Conservation (phyloP, 2,113 vertebrate species). For the Urocolius indicus region DNA sequence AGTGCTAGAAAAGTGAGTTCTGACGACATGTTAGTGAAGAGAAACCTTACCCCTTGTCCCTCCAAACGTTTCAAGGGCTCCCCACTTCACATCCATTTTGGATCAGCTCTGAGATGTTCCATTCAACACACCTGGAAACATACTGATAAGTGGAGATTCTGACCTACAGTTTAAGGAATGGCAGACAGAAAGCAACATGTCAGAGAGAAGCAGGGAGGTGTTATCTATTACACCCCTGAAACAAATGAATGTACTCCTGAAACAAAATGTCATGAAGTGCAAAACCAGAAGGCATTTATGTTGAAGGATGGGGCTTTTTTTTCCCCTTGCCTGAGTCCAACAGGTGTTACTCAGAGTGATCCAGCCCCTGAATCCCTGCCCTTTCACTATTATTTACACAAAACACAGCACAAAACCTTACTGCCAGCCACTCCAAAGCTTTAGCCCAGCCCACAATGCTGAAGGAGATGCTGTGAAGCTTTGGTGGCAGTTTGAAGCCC, state of each 20-base stretch:
- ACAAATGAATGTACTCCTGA: background rate
- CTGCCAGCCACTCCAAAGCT: background rate
- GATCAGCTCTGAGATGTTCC: background rate
- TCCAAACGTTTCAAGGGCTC: too few species aligned
- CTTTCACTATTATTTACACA: background rate
- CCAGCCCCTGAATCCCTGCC: background rate
- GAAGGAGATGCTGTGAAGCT: background rate
- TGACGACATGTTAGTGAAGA: background rate
- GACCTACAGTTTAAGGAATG: background rate
- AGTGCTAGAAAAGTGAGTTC: background rate
- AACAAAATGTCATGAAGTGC: background rate
- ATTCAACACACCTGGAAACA: background rate
- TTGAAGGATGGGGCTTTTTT: background rate
- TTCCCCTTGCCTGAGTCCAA: background rate
- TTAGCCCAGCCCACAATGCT: background rate
- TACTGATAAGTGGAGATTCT: background rate
- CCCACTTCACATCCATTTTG: background rate
- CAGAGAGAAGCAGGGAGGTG: background rate
- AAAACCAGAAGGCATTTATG: background rate
- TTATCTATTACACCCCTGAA: background rate
- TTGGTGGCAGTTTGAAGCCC: background rate
- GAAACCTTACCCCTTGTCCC: too few species aligned
- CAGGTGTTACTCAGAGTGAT: background rate
- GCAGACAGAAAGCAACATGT: background rate
- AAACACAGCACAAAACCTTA: background rate